A percentile compares a stretch with the other conserved stretches of the same genome.
Conservation (phyloP, 2,888 invertebrate genomes). For the Drosophila aldrichi region DNA sequence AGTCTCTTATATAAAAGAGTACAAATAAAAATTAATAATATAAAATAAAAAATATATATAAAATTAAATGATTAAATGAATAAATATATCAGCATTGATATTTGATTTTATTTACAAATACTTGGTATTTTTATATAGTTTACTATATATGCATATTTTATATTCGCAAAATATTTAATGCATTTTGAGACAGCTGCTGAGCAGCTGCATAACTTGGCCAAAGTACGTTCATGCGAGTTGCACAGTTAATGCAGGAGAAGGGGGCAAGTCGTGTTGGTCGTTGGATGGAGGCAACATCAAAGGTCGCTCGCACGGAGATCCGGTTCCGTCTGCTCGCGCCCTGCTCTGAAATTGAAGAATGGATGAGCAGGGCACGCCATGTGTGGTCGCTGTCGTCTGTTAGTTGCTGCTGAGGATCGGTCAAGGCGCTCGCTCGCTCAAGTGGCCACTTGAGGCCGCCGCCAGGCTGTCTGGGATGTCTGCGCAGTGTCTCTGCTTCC, state of each 20-base stretch:
- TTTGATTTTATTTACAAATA: too few species aligned
- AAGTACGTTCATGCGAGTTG: not conserved
- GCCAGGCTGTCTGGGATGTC: slow-evolving; percentile 72
- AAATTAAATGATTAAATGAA: too few species aligned
- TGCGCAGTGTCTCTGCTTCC: slow-evolving; percentile 51
- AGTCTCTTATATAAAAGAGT: too few species aligned
- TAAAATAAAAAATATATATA: too few species aligned
- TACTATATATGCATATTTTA: too few species aligned
- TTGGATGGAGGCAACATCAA: slow-evolving; percentile 40
- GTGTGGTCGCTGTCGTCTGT: slow-evolving; percentile 54
- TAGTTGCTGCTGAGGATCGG: slow-evolving; percentile 2
- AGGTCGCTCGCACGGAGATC: slow-evolving; percentile 30
- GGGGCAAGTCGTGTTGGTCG: not conserved
- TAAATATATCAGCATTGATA: too few species aligned
- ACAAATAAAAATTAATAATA: too few species aligned
- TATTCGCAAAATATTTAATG: too few species aligned
- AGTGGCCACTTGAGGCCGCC: slow-evolving; percentile 75
- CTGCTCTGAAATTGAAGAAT: slow-evolving; percentile 28
- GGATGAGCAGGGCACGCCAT: slow-evolving; percentile 22
- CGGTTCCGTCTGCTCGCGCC: slow-evolving; percentile 41
- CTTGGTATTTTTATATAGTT: too few species aligned
- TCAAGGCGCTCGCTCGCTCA: slow-evolving; percentile 23
- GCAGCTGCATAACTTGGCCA: not conserved
- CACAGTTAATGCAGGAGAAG: not conserved
- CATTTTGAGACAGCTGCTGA: not conserved